Conservation (phyloP, 2,797 vertebrate species). For the Adrianichthys oophorus region DNA sequence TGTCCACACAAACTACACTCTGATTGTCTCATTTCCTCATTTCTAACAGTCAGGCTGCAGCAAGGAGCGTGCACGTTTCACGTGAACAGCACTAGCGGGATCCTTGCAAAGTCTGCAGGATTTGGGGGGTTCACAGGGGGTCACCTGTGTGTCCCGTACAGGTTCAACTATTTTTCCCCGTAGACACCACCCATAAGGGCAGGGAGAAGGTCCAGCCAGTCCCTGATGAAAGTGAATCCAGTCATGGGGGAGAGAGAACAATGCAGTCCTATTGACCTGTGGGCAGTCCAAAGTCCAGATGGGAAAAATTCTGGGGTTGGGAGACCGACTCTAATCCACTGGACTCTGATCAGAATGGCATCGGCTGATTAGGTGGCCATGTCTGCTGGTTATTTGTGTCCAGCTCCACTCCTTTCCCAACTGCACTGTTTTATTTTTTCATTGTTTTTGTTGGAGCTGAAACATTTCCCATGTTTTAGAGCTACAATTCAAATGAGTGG, state of each 20-base stretch:
- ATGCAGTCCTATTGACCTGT: slow-evolving; percentile 80
- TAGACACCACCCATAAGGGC: too few species aligned
- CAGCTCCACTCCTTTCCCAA: slow-evolving; percentile 52
- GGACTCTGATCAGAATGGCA: slow-evolving; percentile 85
- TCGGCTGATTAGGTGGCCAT: slow-evolving; percentile 80
- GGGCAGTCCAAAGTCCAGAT: slow-evolving; percentile 76
- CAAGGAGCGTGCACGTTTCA: too few species aligned
- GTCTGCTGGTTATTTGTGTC: slow-evolving; percentile 77
- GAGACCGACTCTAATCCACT: slow-evolving; percentile 83
- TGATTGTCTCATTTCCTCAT: too few species aligned
- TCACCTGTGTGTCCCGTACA: too few species aligned
- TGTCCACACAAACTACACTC: too few species aligned
- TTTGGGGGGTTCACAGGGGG: too few species aligned
- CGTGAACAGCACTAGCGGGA: too few species aligned
- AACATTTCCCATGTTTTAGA: not conserved
- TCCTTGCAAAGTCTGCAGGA: too few species aligned
- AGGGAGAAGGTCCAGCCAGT: slow-evolving; percentile 61
- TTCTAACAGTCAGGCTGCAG: too few species aligned
- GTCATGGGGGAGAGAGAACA: slow-evolving; percentile 77
- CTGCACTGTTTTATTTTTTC: slow-evolving; percentile 54
- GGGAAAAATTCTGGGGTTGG: slow-evolving; percentile 81
- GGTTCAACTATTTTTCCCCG: too few species aligned
- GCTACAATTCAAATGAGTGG: too few species aligned
- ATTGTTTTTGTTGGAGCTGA: slow-evolving; percentile 62
- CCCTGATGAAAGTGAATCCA: slow-evolving; percentile 80